phyloP scores from a whole-genome alignment of 2,888 invertebrate species.

The Euzetes globulus region DNA sequence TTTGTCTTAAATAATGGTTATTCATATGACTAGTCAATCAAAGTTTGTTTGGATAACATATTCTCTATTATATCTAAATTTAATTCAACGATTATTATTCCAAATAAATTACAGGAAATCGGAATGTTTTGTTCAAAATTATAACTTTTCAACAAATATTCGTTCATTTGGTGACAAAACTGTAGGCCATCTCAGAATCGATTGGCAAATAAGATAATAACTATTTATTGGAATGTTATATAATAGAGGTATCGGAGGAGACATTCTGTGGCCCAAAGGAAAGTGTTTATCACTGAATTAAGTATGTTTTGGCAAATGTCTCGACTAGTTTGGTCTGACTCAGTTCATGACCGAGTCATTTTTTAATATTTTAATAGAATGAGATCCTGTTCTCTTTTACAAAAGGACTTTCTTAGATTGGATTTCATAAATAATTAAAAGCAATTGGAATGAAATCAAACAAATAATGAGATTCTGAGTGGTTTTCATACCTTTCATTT shows the following conservation, averaged over 20 bases:
- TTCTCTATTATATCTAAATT: not conserved
- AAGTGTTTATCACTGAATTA: not conserved
- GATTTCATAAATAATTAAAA: not conserved
- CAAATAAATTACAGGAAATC: no score
- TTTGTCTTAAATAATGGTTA: no score
- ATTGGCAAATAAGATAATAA: no score
- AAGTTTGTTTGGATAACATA: not conserved
- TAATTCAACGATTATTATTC: no score
- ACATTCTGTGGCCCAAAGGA: not conserved
- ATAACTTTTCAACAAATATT: no score
- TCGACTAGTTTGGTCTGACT: not conserved
- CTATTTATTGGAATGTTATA: not conserved
- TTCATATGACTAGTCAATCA: no score
- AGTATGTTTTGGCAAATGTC: conserved; percentile 4
- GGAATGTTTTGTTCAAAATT: no score
- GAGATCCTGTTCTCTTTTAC: no score
- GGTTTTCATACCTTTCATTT: not conserved
- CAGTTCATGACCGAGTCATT: not conserved
- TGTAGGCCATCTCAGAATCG: no score
- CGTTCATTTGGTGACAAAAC: no score
- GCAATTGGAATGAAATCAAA: not conserved
- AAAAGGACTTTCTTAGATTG: not conserved
- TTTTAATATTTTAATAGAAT: no score
- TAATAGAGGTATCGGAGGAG: not conserved
- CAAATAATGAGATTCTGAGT: no score